Percentiles rank a stretch among this genome's conserved stretches.
Evolutionary conservation across 2,797 vertebrate genomes (phyloP).

Genomic region (Myotis findleyi): DNA sequence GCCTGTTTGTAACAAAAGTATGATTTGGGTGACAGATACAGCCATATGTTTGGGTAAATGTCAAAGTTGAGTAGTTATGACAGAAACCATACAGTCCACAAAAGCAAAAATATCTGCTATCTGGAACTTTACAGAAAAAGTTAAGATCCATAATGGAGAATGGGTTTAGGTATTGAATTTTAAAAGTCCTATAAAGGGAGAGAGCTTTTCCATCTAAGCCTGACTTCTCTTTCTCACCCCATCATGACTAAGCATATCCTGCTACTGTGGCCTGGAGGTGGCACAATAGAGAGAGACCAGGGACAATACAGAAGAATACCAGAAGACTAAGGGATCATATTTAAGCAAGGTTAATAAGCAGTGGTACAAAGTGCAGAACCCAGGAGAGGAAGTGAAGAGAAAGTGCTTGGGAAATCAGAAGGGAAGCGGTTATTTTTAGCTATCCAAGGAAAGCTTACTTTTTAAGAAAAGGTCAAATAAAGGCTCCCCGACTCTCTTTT

Average conservation of each 20-base stretch:
- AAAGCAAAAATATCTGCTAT: not conserved
- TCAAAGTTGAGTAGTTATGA: not conserved
- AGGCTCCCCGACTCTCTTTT: not conserved
- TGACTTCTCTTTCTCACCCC: not conserved
- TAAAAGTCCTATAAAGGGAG: not conserved
- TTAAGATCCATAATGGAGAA: not conserved
- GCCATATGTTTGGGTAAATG: not conserved
- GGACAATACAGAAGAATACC: not conserved
- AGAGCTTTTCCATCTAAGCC: not conserved
- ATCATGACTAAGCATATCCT: not conserved
- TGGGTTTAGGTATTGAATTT: not conserved
- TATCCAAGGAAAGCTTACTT: not conserved
- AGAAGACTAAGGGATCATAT: not conserved
- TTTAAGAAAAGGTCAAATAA: not conserved
- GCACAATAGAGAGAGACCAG: not conserved
- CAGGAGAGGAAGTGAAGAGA: not conserved
- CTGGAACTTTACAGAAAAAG: not conserved
- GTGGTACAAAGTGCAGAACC: not conserved
- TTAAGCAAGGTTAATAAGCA: not conserved
- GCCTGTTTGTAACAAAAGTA: not conserved
- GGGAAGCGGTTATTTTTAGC: not conserved
- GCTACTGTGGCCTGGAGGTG: not conserved
- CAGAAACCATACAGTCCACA: not conserved
- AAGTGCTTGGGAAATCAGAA: not conserved
- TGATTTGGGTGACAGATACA: not conserved